These are phyloP conservation scores for Cygnus buccinator DNA, from an alignment of 2,113 vertebrate species.

Conservation along the genomic window DNA sequence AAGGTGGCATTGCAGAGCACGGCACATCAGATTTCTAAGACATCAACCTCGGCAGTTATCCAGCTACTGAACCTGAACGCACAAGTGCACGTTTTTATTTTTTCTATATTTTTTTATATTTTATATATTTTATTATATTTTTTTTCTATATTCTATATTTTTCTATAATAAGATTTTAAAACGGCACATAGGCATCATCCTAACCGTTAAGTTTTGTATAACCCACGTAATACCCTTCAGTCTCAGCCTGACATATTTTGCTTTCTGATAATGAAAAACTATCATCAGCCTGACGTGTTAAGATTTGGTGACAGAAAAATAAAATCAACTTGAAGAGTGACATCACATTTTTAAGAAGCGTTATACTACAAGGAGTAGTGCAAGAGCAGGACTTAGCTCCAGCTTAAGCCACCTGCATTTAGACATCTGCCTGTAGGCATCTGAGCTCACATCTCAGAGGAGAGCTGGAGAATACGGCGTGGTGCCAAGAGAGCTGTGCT, in stretches of 20 bases:
- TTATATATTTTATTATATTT: too few species aligned
- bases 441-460: not conserved
- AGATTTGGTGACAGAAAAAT: not conserved
- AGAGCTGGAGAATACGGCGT: not conserved
- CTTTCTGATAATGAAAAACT: not conserved
- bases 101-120: too few species aligned
- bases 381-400: not conserved
- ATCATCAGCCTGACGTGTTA: not conserved
- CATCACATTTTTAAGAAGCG: not conserved
- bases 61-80: not conserved
- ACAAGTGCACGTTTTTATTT: not conserved
- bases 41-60: not conserved
- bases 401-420: not conserved
- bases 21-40: not conserved
- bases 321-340: not conserved
- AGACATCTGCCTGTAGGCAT: not conserved
- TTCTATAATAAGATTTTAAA: not conserved
- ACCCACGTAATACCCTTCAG: not conserved
- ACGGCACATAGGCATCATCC: not conserved
- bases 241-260: rapidly evolving
- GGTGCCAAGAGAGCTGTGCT: not conserved
- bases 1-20: not conserved
- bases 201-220: not conserved
- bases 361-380: not conserved
- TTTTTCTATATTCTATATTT: not conserved